Conservation (phyloP, 2,888 invertebrate genomes). For the Tuberolachnus salignus region DNA sequence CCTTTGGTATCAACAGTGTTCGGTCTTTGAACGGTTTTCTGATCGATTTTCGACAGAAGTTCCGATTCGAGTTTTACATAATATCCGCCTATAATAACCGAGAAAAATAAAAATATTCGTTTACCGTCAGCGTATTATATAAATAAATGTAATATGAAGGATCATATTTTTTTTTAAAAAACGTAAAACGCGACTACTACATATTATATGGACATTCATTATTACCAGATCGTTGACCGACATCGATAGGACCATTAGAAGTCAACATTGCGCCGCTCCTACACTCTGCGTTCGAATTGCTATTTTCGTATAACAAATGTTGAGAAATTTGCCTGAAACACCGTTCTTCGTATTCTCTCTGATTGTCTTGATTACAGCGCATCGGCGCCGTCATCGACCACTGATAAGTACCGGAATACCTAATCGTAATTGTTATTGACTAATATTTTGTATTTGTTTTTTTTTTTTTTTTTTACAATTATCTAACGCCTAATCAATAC, state of each 20-base stretch:
- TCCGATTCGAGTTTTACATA: constrained; percentile 78
- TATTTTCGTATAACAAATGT: constrained; percentile 38
- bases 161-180: constrained; percentile 4
- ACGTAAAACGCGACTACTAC: neutral
- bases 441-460: neutral
- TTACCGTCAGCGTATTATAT: neutral
- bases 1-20: constrained; percentile 20
- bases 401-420: constrained; percentile 63
- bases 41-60: constrained; percentile 55
- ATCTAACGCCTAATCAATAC: neutral
- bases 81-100: constrained; percentile 76
- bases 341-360: constrained; percentile 80
- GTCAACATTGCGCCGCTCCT: constrained; percentile 21
- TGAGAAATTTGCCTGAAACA: constrained; percentile 43
- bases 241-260: neutral
- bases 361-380: constrained; percentile 86
- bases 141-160: too few relatives aligned
- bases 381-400: constrained; percentile 80
- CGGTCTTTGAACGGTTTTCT: constrained; percentile 24
- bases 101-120: neutral
- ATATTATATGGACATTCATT: neutral
- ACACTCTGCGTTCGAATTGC: constrained; percentile 33
- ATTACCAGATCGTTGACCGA: constrained; percentile 20
- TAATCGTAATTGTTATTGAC: constrained; percentile 62
- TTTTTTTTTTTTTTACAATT: neutral